phyloP scores from a whole-genome alignment of 35 echinoderm and acorn worm species.

The Lytechinus variegatus region DNA sequence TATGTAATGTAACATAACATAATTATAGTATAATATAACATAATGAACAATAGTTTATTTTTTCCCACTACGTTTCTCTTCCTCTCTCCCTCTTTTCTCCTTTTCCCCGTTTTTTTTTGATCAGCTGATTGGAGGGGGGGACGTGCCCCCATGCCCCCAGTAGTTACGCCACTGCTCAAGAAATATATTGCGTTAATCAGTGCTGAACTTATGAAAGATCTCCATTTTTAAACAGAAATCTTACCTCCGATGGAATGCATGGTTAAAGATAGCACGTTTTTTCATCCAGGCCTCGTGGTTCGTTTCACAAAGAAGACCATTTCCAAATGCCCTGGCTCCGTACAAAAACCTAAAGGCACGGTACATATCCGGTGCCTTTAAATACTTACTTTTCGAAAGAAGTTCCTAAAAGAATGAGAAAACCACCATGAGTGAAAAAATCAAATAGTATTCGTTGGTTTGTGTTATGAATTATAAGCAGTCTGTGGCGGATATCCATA shows the following conservation, averaged over 20 bases:
- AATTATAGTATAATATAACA: no score
- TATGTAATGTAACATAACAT: no score
- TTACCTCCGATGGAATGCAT: constrained; percentile 71
- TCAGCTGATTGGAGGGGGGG: no score
- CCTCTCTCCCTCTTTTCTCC: no score
- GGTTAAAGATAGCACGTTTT: constrained; percentile 58
- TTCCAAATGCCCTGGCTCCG: constrained; percentile 46
- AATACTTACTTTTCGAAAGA: constrained; percentile 18
- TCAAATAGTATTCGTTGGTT: neutral
- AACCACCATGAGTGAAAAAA: neutral
- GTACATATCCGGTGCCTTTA: constrained; percentile 20
- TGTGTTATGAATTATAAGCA: no score
- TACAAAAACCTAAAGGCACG: constrained; percentile 4
- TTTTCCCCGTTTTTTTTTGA: no score
- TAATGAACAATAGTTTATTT: no score
- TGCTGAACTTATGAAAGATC: no score
- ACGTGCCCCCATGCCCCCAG: no score
- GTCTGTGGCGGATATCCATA: neutral
- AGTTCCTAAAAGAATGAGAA: constrained; percentile 40
- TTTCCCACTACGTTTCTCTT: no score
- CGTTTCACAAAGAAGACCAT: constrained; percentile 49
- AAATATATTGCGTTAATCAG: no score
- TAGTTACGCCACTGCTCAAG: no score
- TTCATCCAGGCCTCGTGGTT: constrained; percentile 54
- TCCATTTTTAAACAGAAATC: neutral